Base-by-base conservation (phyloP, 1,140 invertebrate species). In the Hirudo medicinalis region DNA sequence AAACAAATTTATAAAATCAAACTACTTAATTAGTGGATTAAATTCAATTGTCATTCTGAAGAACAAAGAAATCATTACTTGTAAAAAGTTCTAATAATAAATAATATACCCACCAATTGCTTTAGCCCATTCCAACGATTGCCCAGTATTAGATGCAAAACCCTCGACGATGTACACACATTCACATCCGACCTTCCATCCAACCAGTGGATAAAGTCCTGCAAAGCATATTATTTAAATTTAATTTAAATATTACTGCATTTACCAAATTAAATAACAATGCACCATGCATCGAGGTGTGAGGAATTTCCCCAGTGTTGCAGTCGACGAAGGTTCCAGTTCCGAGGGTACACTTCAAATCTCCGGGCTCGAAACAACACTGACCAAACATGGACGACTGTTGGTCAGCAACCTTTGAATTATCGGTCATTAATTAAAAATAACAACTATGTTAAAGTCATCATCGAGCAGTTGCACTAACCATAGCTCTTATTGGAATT, bases 251-350 rank as follows among this genome's bases (percentile, higher is more conserved):
- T 11, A 29, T 69, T 25, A 69, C 0, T 32, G 15, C 13, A 68
- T 29, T 32, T 32, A 32, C 36, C 22, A 32, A n/a, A 6, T 32
- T 8, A n/a, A 11, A 40, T 36, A 2, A 15, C 15, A 49, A 17
- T 17, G 0, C 17, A 70, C 85, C 85, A 74, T 80, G 79, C 8
- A 91, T 80, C 29, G 90, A 91, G 0, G 89, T 88, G 79, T 91
- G 89, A 8, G 91, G 87, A 49, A 85, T 80, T 9, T 74, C 75
- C 0, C 90, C 91, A 2, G 91, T 94, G 77, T 95, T 91, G 13
- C 95, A 85, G 79, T 96, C 87, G 0, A 97, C 80, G 80, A 99
- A 97, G 0, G 89, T 90, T 0, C 95, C 94, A 0, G 94, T 97
- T 0, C 95, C 95, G 83, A 98, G 85, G 0, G 94, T 97, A 22